phyloP scores from a whole-genome alignment of 2,888 invertebrate species.

The Nymphalis polychloros region DNA sequence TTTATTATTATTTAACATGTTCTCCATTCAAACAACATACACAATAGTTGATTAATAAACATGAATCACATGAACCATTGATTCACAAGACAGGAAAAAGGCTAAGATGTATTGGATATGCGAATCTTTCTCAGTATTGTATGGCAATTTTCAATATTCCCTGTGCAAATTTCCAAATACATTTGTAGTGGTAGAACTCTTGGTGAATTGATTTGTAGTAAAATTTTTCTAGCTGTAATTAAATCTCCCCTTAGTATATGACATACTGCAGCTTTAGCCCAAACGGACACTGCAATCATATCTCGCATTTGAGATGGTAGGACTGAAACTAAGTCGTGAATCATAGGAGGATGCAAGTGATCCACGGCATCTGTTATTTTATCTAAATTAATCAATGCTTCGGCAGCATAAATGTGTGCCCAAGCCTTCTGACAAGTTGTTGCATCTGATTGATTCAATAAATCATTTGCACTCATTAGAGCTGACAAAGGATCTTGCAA shows the following conservation, averaged over 20 bases:
- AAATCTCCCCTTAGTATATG: conserved; percentile 75
- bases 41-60: too few relatives aligned
- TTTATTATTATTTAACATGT: conserved; percentile 33
- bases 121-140: conserved; percentile 70
- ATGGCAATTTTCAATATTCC: conserved; percentile 78
- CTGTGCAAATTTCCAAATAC: conserved; percentile 80
- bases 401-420: conserved; percentile 94
- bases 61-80: too few relatives aligned
- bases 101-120: conserved; percentile 56
- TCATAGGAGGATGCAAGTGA: conserved; percentile 89
- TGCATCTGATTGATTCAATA: conserved; percentile 86
- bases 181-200: conserved; percentile 77
- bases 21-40: too few relatives aligned
- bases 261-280: conserved; percentile 79
- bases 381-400: conserved; percentile 91
- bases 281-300: conserved; percentile 75
- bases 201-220: conserved; percentile 75
- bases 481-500: conserved; percentile 92
- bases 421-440: conserved; percentile 84
- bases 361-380: conserved; percentile 91
- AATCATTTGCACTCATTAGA: conserved; percentile 87
- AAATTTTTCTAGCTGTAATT: conserved; percentile 72
- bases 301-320: conserved; percentile 72
- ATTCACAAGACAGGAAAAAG: too few relatives aligned
- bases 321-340: conserved; percentile 77